phyloP scores from a whole-genome alignment of 2,113 vertebrate genomes.

The Anthoscopus minutus region DNA sequence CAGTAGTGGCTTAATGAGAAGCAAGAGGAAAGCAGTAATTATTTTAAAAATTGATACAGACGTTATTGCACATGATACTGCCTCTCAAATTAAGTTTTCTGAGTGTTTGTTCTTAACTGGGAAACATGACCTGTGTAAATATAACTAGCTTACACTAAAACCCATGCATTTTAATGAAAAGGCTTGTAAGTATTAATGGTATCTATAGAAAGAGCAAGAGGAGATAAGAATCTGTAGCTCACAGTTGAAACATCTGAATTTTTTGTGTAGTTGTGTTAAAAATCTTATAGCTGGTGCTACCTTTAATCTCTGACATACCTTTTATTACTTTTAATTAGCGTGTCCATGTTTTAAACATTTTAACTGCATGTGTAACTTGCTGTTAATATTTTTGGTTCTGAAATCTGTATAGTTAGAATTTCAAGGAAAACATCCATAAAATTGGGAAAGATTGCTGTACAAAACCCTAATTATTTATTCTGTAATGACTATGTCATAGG shows the following conservation, averaged over 20 bases:
- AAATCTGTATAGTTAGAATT: not conserved
- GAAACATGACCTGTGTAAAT: not conserved
- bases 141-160: not conserved
- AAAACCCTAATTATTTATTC: not conserved
- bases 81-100: not conserved
- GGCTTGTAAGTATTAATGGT: not conserved
- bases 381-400: not conserved
- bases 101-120: conserved; percentile 20
- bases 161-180: conserved; percentile 1
- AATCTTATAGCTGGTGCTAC: not conserved
- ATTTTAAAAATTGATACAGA: conserved; percentile 25
- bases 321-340: not conserved
- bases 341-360: not conserved
- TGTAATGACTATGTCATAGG: not conserved
- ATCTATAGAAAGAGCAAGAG: not conserved
- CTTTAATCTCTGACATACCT: not conserved
- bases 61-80: not conserved
- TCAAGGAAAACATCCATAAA: not conserved
- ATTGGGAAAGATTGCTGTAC: not conserved
- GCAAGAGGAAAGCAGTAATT: conserved; percentile 38
- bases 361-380: not conserved
- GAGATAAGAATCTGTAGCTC: not conserved
- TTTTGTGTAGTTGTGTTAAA: not conserved
- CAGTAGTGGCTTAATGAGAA: conserved; percentile 20
- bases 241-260: not conserved